Percentiles rank a stretch among this genome's conserved stretches.
Evolutionary conservation across 2,113 vertebrate species (phyloP).

Genomic region (Lathamus discolor): DNA sequence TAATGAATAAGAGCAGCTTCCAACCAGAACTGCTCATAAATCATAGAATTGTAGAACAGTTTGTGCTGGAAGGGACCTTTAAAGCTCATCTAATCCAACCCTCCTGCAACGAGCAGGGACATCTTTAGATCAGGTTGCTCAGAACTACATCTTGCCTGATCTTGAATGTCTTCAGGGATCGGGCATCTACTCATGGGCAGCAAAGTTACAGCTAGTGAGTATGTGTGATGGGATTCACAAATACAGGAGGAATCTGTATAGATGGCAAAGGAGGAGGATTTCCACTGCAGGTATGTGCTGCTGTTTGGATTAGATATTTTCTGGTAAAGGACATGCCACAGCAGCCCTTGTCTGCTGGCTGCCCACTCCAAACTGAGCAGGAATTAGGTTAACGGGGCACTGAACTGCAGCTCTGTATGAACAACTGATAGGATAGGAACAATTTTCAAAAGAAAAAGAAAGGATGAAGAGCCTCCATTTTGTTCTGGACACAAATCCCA

Average conservation of each 20-base stretch:
- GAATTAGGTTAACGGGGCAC: not conserved
- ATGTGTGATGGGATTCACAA: fast-evolving
- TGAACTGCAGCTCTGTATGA: not conserved
- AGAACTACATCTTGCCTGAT: not conserved
- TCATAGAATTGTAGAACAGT: not conserved
- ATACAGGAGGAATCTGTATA: not conserved
- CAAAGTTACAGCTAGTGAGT: not conserved
- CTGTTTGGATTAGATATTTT: not conserved
- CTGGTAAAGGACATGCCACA: not conserved
- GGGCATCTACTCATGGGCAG: not conserved
- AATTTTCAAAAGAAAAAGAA: not conserved
- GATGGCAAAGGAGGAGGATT: not conserved
- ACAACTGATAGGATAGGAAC: not conserved
- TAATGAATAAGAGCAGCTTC: not conserved
- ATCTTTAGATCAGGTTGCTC: not conserved
- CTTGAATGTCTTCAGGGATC: not conserved
- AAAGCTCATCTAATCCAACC: not conserved
- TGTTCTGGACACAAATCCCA: not conserved
- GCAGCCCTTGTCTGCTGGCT: not conserved
- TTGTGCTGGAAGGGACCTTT: not conserved
- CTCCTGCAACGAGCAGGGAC: not conserved
- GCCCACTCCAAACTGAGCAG: not conserved
- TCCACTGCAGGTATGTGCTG: not conserved
- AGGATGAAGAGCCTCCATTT: not conserved
- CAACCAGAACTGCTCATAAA: not conserved